Evolutionary conservation across 2,113 vertebrate genomes (phyloP).

Genomic region (Camelus bactrianus): DNA sequence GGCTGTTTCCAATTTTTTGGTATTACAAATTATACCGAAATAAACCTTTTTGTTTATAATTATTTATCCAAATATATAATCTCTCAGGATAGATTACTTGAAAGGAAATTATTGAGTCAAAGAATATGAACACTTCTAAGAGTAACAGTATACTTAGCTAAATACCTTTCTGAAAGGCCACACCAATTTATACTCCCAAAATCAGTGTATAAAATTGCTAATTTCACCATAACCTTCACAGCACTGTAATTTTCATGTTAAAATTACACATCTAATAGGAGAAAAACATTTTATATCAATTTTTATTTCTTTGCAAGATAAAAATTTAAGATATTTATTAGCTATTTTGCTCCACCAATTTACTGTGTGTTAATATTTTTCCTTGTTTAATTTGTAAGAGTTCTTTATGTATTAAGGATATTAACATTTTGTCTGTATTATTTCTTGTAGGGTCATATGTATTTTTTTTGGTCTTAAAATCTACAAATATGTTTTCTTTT

Average conservation of each 20-base stretch:
- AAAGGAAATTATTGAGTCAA: constrained; percentile 41
- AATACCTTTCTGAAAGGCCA: constrained; percentile 22
- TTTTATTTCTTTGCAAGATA: constrained; percentile 35
- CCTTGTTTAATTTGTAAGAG: constrained; percentile 17
- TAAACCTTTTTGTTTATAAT: constrained; percentile 23
- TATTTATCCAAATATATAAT: constrained; percentile 51
- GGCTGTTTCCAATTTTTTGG: background rate
- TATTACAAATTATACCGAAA: constrained; percentile 40
- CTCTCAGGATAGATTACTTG: constrained; percentile 20
- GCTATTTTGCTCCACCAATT: background rate
- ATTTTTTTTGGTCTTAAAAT: background rate
- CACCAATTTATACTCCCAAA: constrained; percentile 3
- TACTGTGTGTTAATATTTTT: constrained; percentile 29
- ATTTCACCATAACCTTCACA: constrained; percentile 41
- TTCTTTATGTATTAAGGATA: constrained; percentile 33
- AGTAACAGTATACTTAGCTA: background rate
- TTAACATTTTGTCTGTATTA: background rate
- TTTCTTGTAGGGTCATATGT: background rate
- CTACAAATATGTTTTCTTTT: constrained; percentile 47
- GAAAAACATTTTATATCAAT: constrained; percentile 2
- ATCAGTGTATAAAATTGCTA: background rate
- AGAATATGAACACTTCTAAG: constrained; percentile 43
- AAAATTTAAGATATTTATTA: constrained; percentile 50
- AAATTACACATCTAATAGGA: background rate
- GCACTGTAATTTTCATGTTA: background rate